Evolutionary conservation across 2,113 vertebrate genomes (phyloP).

Genomic region (Barnardius zonarius): DNA sequence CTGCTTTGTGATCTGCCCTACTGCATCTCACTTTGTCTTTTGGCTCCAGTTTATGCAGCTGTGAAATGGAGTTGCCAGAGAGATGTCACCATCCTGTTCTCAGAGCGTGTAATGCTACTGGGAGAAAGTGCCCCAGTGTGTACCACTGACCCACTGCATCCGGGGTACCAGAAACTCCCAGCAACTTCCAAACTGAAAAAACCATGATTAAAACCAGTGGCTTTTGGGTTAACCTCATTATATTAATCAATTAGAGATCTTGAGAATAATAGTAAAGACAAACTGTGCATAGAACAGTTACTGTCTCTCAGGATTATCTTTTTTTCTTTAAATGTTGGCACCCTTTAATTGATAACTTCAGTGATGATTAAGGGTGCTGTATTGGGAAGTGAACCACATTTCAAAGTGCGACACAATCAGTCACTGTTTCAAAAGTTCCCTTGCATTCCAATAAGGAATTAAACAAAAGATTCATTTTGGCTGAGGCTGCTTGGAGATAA

Average conservation of each 20-base stretch:
- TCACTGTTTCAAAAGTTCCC: background rate
- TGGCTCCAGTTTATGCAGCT: background rate
- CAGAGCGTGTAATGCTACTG: background rate
- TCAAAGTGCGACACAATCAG: background rate
- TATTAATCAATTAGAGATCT: background rate
- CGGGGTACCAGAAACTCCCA: background rate
- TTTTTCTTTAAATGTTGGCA: background rate
- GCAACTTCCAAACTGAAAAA: background rate
- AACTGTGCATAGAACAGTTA: background rate
- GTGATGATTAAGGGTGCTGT: background rate
- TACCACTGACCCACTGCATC: background rate
- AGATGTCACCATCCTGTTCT: background rate
- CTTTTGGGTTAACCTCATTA: background rate
- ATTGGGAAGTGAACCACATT: background rate
- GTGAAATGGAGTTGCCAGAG: background rate
- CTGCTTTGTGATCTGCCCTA: background rate
- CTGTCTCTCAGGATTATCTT: background rate
- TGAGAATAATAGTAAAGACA: background rate
- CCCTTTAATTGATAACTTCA: constrained; percentile 22
- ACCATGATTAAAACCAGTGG: background rate
- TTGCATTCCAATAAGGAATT: background rate
- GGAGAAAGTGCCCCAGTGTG: background rate
- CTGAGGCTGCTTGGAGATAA: background rate
- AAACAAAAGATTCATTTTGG: constrained; percentile 19
- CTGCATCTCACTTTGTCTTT: background rate